Conservation (phyloP, 2,113 vertebrate genomes). For the Brachyhypopomus occidentalis region DNA sequence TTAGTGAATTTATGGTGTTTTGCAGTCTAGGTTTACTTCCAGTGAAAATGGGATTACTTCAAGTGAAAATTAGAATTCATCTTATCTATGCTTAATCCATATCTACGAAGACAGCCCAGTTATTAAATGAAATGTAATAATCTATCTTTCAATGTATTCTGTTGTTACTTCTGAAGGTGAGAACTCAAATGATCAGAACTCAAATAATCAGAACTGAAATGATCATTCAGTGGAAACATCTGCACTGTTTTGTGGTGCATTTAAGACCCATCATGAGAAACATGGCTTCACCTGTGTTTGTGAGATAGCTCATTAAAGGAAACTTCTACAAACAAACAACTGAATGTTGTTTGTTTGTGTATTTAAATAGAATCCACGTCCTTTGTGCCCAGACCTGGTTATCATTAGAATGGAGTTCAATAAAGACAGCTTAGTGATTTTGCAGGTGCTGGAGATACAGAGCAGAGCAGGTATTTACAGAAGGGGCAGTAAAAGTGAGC, state of each 20-base stretch:
- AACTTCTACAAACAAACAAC: background rate
- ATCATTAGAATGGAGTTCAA: slow-evolving; percentile 11
- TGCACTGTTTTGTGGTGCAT: background rate
- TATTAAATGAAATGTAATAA: too few relatives aligned
- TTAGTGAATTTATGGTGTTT: too few relatives aligned
- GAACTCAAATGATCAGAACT: background rate
- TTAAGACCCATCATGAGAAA: background rate
- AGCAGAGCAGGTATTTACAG: slow-evolving; percentile 50
- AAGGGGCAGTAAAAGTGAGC: slow-evolving; percentile 51
- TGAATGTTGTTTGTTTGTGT: background rate
- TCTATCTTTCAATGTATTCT: too few relatives aligned
- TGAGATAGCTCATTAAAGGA: background rate
- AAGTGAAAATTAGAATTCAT: too few relatives aligned
- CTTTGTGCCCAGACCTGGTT: background rate
- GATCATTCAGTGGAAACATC: background rate
- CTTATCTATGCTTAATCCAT: too few relatives aligned
- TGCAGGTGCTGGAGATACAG: slow-evolving; percentile 38
- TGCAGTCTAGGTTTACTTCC: too few relatives aligned
- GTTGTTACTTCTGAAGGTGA: background rate
- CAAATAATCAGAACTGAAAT: background rate
- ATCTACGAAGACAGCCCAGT: too few relatives aligned
- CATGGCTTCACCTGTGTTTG: background rate
- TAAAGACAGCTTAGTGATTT: slow-evolving; percentile 35
- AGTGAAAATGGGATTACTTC: too few relatives aligned
- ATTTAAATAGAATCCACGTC: background rate